Evolutionary conservation across 2,113 vertebrate species (phyloP).

Genomic region (Lucifuga dentata): DNA sequence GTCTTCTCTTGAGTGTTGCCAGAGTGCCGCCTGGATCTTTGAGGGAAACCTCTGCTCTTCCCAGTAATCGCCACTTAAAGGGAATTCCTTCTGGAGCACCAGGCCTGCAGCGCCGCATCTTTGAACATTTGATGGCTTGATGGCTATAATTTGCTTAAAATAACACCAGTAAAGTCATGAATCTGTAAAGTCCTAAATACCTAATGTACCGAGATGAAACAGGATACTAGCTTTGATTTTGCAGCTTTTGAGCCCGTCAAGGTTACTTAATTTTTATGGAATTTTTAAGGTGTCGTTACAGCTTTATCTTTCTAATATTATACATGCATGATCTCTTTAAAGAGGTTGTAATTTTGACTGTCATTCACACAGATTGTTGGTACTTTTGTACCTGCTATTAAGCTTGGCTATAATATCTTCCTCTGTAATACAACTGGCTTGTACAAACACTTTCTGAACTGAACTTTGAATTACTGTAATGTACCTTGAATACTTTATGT

Average conservation of each 20-base stretch:
- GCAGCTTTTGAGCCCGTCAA: slow-evolving; percentile 10
- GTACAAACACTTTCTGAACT: too few species aligned
- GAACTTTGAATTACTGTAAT: slow-evolving; percentile 12
- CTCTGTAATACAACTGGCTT: too few species aligned
- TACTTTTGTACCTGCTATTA: too few species aligned
- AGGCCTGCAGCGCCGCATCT: slow-evolving; percentile 59
- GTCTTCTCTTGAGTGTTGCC: slow-evolving; percentile 35
- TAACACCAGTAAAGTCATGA: slow-evolving; percentile 75
- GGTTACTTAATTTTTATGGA: slow-evolving; percentile 12
- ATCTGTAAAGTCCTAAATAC: slow-evolving; percentile 63
- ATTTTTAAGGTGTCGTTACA: slow-evolving; percentile 27
- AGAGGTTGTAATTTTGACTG: not conserved
- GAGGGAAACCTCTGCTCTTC: slow-evolving; percentile 55
- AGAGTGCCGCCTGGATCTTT: slow-evolving; percentile 52
- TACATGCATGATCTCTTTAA: slow-evolving; percentile 21
- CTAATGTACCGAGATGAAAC: slow-evolving; percentile 71
- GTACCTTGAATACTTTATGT: slow-evolving; percentile 20
- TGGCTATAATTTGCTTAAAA: slow-evolving; percentile 80
- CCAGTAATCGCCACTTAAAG: slow-evolving; percentile 73
- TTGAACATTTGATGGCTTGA: slow-evolving; percentile 71
- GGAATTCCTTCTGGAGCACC: slow-evolving; percentile 63
- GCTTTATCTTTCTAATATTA: slow-evolving; percentile 28
- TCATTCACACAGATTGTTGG: slow-evolving; percentile 12
- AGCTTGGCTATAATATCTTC: too few species aligned
- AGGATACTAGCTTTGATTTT: slow-evolving; percentile 47